Conservation (phyloP, 2,797 vertebrate genomes). For the Limnodromus scolopaceus region DNA sequence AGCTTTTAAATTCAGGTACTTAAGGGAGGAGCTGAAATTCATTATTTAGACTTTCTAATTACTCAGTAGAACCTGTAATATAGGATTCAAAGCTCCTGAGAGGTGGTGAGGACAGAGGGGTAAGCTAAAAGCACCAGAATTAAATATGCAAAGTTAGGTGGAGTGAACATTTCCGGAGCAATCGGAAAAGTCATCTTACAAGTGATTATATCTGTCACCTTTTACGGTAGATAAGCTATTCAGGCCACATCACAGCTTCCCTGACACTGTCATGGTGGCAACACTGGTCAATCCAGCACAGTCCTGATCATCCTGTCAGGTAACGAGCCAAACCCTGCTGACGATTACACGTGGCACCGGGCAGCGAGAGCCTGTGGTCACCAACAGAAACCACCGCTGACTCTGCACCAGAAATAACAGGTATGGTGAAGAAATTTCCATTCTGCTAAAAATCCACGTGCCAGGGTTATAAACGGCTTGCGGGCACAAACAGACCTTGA, state of each 20-base stretch:
- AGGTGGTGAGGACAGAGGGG: background rate
- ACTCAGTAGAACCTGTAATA: background rate
- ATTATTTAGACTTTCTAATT: background rate
- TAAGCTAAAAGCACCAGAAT: background rate
- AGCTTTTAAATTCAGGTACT: background rate
- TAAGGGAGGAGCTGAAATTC: background rate
- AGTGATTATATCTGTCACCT: background rate
- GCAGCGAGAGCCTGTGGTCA: background rate
- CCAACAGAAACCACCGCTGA: background rate
- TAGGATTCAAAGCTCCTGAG: background rate
- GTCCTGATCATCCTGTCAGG: background rate
- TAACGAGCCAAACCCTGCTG: background rate
- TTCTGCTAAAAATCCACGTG: background rate
- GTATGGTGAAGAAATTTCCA: background rate
- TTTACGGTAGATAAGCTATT: background rate
- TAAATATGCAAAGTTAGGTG: background rate
- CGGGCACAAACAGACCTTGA: background rate
- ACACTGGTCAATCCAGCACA: background rate
- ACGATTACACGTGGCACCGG: background rate
- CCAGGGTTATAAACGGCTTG: slow-evolving; percentile 24
- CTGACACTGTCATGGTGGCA: background rate
- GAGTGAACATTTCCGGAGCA: background rate
- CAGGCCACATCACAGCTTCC: background rate
- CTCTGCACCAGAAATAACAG: slow-evolving; percentile 34
- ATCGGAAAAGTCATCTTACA: background rate